Base-by-base conservation (phyloP, 2,888 invertebrate genomes). In the Oscheius sp. region DNA sequence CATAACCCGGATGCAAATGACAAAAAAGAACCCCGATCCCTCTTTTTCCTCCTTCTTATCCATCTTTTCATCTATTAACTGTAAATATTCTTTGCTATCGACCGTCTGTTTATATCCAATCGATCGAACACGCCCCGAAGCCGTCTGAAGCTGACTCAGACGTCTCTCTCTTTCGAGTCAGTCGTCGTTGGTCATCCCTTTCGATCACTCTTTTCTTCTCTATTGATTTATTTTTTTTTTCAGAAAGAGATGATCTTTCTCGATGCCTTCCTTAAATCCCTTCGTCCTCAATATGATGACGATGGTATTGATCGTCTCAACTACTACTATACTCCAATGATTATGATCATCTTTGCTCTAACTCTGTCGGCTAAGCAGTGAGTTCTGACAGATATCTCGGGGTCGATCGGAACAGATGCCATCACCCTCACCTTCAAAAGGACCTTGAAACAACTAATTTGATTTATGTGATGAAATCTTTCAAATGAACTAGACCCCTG, bases 181-280 rank as follows among this genome's bases (percentile, higher is more conserved):
- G 14, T 14, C 36, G 36, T 14, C 36, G 8, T 14, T 14, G 8
- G 36, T 14, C 36, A 14, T 20, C 41, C 20, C 4, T 41, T 20
- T 12, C 41, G 20, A 17, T 6, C 41, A 12, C 14, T 2, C 20
- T 17, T 54, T 51, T 59, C n/a, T 33, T 1, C 45, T 38, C 17
- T 57, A 8, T 24, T 47, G 44, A 33, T 32, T 26, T 24, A 6
- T n/a, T 32, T 33, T 26, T 30, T 41, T 44, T 49, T n/a, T n/a
- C n/a, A n/a, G n/a, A n/a, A n/a, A n/a, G n/a, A 44, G 33, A 85
- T 85, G 85, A 77, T 85, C 73, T 85, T 86, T 74, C 71, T 85
- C 64, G 85, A 85, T 79, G 80, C 76, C 38, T 85, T 85, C 73
- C 79, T 86, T 33, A 82, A 83, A 65, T 84, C 82, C 33, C 71